Evolutionary conservation across 1,140 invertebrate species (phyloP).

Genomic region (Drosophila persimilis): DNA sequence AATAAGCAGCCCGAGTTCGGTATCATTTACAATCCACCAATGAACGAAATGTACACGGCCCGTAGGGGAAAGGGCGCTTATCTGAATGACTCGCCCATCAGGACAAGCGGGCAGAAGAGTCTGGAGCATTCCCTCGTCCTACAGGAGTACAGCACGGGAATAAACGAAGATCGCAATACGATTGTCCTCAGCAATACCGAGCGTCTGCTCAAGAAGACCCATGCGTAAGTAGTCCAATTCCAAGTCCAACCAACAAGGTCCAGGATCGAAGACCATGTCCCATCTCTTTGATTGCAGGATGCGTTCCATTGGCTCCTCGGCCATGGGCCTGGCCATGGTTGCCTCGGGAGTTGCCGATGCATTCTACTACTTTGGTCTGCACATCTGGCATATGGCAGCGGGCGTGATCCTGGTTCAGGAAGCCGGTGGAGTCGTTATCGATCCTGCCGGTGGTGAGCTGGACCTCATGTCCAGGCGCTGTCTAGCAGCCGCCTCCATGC

Average conservation of each 20-base stretch:
- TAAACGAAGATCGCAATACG: constrained; percentile 85
- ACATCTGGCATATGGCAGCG: constrained; percentile 95
- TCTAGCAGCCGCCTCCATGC: constrained; percentile 88
- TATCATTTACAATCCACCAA: constrained; percentile 94
- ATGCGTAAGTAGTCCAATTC: constrained; percentile 87
- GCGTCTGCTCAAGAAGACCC: constrained; percentile 87
- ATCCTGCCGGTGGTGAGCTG: constrained; percentile 91
- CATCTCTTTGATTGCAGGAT: constrained; percentile 84
- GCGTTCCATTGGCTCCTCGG: constrained; percentile 93
- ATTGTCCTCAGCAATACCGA: constrained; percentile 90
- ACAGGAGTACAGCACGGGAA: constrained; percentile 85
- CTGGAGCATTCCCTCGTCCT: constrained; percentile 42
- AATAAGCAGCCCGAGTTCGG: constrained; percentile 88
- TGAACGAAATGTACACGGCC: constrained; percentile 85
- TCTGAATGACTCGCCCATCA: constrained; percentile 37
- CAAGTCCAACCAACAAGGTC: neutral
- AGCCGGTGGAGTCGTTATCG: constrained; percentile 96
- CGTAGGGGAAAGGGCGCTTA: constrained; percentile 33
- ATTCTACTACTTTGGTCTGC: constrained; percentile 95
- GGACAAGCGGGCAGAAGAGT: constrained; percentile 20
- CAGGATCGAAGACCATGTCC: neutral
- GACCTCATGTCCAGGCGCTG: constrained; percentile 92
- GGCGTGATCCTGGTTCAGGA: constrained; percentile 93
- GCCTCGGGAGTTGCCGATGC: constrained; percentile 93
- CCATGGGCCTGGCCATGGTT: constrained; percentile 95